phyloP scores from a whole-genome alignment of 2,113 vertebrate species.

The Macquaria ambigua region DNA sequence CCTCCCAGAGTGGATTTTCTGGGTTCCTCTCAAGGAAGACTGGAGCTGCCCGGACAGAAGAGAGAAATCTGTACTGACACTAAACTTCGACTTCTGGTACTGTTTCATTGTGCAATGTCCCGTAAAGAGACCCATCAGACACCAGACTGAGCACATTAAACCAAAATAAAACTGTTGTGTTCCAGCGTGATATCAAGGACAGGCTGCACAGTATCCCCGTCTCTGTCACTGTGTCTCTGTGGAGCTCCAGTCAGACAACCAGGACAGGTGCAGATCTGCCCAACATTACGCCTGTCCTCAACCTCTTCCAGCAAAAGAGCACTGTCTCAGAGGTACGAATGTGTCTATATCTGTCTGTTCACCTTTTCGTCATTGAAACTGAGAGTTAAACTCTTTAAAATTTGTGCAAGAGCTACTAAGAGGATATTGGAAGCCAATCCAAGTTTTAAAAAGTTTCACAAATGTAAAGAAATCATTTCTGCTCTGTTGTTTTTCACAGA shows the following conservation, averaged over 20 bases:
- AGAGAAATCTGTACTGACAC: conserved; percentile 81
- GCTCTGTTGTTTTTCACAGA: conserved; percentile 35
- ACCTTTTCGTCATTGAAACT: not conserved
- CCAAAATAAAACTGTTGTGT: not conserved
- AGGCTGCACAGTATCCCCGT: conserved; percentile 88
- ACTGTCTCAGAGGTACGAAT: conserved; percentile 49
- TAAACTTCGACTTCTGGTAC: conserved; percentile 87
- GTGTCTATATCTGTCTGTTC: not conserved
- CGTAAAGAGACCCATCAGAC: not conserved
- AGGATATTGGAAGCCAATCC: not conserved
- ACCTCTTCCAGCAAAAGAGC: conserved; percentile 64
- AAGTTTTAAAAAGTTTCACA: not conserved
- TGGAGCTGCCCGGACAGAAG: conserved; percentile 84
- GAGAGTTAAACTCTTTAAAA: not conserved
- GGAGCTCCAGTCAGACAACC: conserved; percentile 71
- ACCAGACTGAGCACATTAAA: not conserved
- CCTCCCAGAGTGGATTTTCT: conserved; percentile 86
- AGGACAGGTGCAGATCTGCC: conserved; percentile 77
- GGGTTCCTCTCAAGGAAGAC: conserved; percentile 67
- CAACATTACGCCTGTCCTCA: conserved; percentile 87
- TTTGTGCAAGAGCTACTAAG: not conserved
- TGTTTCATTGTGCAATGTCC: not conserved
- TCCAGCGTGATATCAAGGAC: conserved; percentile 89
- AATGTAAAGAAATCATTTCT: not conserved
- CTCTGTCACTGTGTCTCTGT: conserved; percentile 85